Conservation (phyloP, 2,888 invertebrate species). For the Rambutsinella grinnellia region DNA sequence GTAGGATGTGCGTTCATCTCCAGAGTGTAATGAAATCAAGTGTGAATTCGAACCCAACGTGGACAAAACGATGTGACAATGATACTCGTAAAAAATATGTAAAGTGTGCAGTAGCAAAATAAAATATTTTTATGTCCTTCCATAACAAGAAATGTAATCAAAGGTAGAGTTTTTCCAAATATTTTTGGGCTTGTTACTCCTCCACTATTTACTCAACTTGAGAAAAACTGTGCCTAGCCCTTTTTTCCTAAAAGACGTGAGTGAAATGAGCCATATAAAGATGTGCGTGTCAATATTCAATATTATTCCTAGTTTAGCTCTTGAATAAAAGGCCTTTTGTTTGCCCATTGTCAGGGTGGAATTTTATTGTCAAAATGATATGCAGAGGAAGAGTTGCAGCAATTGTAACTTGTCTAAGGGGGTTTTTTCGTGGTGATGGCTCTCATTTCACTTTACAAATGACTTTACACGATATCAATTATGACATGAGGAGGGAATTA, state of each 20-base stretch:
- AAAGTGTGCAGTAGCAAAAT: constrained; percentile 15
- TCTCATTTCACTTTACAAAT: too few relatives aligned
- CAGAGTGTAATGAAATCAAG: not conserved
- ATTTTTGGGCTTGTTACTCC: too few relatives aligned
- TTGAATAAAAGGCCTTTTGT: too few relatives aligned
- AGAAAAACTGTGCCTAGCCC: constrained; percentile 40
- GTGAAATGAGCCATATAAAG: not conserved
- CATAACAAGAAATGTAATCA: too few relatives aligned
- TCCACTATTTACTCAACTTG: too few relatives aligned
- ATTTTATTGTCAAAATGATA: not conserved
- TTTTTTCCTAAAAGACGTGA: constrained; percentile 22
- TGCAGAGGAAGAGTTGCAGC: not conserved
- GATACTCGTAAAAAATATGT: constrained; percentile 24
- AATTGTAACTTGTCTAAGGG: too few relatives aligned
- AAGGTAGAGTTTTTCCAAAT: too few relatives aligned
- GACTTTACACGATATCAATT: not conserved
- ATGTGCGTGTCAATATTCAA: constrained; percentile 12
- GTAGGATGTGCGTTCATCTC: too few relatives aligned
- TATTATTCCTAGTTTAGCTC: too few relatives aligned
- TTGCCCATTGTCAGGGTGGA: not conserved
- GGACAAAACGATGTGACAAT: constrained; percentile 29
- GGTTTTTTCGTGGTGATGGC: too few relatives aligned
- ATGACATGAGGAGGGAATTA: not conserved
- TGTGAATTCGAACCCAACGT: not conserved
- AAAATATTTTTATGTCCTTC: too few relatives aligned